Evolutionary conservation across 2,113 vertebrate genomes (phyloP).

Genomic region (Macrotis lagotis): DNA sequence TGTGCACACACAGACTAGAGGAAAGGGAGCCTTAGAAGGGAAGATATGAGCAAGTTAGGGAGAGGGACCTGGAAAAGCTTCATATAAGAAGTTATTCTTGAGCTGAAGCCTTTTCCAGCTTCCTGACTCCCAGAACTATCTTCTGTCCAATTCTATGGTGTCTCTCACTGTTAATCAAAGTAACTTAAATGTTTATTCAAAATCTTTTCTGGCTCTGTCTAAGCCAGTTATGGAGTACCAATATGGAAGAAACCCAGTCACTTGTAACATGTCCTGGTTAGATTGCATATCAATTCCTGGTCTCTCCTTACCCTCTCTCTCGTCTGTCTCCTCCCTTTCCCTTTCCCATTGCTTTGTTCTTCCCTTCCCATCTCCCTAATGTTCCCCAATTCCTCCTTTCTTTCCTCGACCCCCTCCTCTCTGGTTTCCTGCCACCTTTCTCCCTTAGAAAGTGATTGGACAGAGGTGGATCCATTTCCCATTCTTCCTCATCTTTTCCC

Average conservation of each 20-base stretch:
- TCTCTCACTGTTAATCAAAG: slow-evolving; percentile 45
- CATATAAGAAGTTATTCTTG: neutral
- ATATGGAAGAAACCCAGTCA: slow-evolving; percentile 2
- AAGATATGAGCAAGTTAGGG: neutral
- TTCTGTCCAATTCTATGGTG: neutral
- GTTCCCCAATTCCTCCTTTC: neutral
- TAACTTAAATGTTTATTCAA: slow-evolving; percentile 36
- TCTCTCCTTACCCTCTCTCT: slow-evolving; percentile 12
- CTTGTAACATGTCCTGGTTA: neutral
- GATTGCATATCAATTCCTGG: slow-evolving; percentile 7
- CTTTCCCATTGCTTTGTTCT: neutral
- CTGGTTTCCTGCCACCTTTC: neutral
- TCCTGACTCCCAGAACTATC: neutral
- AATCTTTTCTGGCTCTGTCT: slow-evolving; percentile 17
- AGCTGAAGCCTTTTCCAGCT: neutral
- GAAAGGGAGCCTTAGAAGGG: neutral
- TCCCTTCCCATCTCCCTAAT: neutral
- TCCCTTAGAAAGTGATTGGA: neutral
- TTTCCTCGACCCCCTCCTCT: neutral
- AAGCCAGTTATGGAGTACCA: neutral
- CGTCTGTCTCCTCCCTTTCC: neutral
- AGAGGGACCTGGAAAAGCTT: neutral
- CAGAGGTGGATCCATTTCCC: neutral
- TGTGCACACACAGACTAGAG: neutral
- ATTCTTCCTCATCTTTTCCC: neutral